Conservation (phyloP, 2,797 vertebrate species). For the Spinus olivaceus region DNA sequence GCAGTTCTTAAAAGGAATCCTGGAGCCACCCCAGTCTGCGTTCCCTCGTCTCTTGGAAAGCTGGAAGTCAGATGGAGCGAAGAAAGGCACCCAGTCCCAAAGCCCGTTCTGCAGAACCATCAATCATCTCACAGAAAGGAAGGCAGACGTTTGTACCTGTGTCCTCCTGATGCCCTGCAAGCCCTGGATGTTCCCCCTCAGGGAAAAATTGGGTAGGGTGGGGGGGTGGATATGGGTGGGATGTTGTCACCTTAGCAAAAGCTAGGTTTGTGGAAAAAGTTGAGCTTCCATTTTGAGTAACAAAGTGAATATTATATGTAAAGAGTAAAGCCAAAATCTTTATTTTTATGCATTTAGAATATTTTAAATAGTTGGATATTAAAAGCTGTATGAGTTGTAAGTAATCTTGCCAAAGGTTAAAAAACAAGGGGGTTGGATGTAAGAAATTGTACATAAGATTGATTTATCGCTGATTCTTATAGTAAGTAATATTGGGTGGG, state of each 20-base stretch:
- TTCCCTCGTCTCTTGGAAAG: constrained; percentile 56
- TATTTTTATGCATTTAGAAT: constrained; percentile 99
- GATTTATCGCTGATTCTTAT: constrained; percentile 87
- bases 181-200: constrained; percentile 19
- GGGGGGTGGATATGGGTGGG: not conserved
- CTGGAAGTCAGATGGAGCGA: constrained; percentile 48
- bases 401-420: constrained; percentile 98
- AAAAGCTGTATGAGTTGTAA: constrained; percentile 92
- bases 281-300: constrained; percentile 85
- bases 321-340: constrained; percentile 98
- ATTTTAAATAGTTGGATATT: constrained; percentile 99
- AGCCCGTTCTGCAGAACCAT: constrained; percentile 63
- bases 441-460: constrained; percentile 90
- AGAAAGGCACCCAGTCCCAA: constrained; percentile 37
- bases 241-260: constrained; percentile 48
- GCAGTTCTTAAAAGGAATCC: constrained; percentile 29
- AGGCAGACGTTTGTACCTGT: constrained; percentile 37
- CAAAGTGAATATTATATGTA: constrained; percentile 78
- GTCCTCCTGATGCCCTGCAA: constrained; percentile 11
- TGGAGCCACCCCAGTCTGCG: constrained; percentile 4
- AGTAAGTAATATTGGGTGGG: constrained; percentile 83
- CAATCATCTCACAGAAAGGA: constrained; percentile 33
- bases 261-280: constrained; percentile 69
- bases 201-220: not conserved
- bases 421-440: constrained; percentile 81